Evolutionary conservation across 2,113 vertebrate species (phyloP), one percentile per base, ranked within the genome.

Genomic region (Tricholaema leucomelas): DNA sequence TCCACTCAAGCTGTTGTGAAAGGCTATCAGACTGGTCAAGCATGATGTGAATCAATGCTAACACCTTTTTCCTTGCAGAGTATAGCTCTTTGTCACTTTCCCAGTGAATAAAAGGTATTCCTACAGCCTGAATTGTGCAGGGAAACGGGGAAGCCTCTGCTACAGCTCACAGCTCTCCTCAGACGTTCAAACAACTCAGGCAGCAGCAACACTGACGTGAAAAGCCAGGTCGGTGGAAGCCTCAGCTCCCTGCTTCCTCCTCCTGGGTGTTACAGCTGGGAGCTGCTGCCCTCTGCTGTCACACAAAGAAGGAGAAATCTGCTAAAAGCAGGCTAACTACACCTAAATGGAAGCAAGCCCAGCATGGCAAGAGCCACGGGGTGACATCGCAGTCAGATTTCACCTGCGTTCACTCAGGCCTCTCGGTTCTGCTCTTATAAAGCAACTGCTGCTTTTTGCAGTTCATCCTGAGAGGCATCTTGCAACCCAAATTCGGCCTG

Each of bases 251-350:
- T 12, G 36, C 10, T 67, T 40, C 70, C 50, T 30, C 40, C 63
- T 36, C 23, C 56, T 0, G 14, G 10, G 17, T 11, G 50, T 20
- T 46, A 63, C 1, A 31, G 81, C 78, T 93, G 87, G 75, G 81
- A 87, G 8, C 84, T 93, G 89, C 92, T 94, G 89, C 96, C 96
- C 93, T 91, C 96, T 96, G 96, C 84, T 60, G 96, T 42, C 85
- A 60, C 27, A 54, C 1, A 21, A 5, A 14, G 5, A 14, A 1
- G 2, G 87, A 71, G 25, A 4, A 15, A 46, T 48, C 13, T 9
- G 33, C 61, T 31, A 66, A 50, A 75, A 66, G 4, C 52, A 28
- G 15, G 6, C 16, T 69, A 35, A 40, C 58, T 30, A 33, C 25
- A 3, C 0, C 48, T 25, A 50, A 7, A 50, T 7, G 14, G 24